phyloP scores from a whole-genome alignment of 2,888 invertebrate genomes.

The Alviniconcha strummeri region DNA sequence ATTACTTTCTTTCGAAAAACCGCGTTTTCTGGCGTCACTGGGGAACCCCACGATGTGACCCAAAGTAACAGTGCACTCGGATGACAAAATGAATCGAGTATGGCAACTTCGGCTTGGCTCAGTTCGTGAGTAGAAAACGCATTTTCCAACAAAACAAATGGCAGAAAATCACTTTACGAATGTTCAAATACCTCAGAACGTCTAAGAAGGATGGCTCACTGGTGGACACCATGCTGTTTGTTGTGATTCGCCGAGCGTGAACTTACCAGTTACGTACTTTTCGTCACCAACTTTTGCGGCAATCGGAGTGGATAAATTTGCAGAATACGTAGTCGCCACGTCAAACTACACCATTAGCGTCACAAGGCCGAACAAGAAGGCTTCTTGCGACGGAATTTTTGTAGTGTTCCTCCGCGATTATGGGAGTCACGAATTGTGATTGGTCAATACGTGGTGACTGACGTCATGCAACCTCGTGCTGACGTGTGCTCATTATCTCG shows the following conservation, averaged over 20 bases:
- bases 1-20: not conserved
- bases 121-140: conserved; percentile 22
- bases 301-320: conserved; percentile 94
- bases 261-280: conserved; percentile 88
- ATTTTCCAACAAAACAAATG: conserved; percentile 29
- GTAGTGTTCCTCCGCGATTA: conserved; percentile 53
- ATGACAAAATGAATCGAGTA: conserved; percentile 14
- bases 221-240: conserved; percentile 55
- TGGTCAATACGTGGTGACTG: conserved; percentile 46
- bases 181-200: conserved; percentile 27
- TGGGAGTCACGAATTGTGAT: conserved; percentile 40
- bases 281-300: conserved; percentile 95
- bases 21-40: conserved; percentile 23
- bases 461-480: conserved; percentile 52
- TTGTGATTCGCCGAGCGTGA: conserved; percentile 70
- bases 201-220: conserved; percentile 3
- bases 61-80: conserved; percentile 7
- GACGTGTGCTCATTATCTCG: conserved; percentile 42
- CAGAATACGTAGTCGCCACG: conserved; percentile 85
- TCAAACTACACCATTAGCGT: conserved; percentile 72
- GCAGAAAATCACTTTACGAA: conserved; percentile 16
- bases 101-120: conserved; percentile 20
- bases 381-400: conserved; percentile 47
- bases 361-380: conserved; percentile 65
- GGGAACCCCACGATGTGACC: conserved; percentile 31